Evolutionary conservation across 2,888 invertebrate genomes (phyloP).

Genomic region (Dioctria rufipes): DNA sequence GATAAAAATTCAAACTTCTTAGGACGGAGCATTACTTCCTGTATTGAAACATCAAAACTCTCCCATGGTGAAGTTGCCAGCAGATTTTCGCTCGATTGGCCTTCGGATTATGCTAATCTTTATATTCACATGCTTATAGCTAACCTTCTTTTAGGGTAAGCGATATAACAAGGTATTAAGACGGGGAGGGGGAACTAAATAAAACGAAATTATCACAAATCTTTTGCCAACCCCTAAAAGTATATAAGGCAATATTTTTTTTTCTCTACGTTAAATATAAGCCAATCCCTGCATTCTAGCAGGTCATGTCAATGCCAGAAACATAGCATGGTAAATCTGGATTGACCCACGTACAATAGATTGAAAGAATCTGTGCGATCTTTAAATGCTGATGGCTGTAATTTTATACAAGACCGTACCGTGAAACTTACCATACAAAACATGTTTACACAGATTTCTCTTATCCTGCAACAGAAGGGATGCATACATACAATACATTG

Average conservation of each 20-base stretch:
- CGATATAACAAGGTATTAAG: constrained; percentile 32
- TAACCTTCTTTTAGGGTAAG: constrained; percentile 14
- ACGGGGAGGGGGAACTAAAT: constrained; percentile 20
- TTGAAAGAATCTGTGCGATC: constrained; percentile 18
- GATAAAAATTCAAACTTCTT: not conserved
- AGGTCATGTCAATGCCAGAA: constrained; percentile 26
- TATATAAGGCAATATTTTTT: constrained; percentile 81
- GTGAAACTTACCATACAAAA: constrained; percentile 24
- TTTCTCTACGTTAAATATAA: constrained; percentile 95
- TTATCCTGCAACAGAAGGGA: not conserved
- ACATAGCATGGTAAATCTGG: constrained; percentile 39
- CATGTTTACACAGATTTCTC: constrained; percentile 36
- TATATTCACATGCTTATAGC: constrained; percentile 33
- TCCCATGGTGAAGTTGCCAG: constrained; percentile 26
- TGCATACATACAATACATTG: too few species aligned
- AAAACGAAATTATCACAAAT: constrained; percentile 38
- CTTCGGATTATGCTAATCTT: constrained; percentile 53
- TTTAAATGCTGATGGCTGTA: not conserved
- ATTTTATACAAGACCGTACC: constrained; percentile 8
- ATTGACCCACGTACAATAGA: constrained; percentile 14
- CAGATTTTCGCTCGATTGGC: constrained; percentile 48
- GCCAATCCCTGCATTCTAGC: constrained; percentile 28
- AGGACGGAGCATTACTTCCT: constrained; percentile 20
- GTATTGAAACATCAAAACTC: constrained; percentile 42
- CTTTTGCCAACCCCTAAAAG: constrained; percentile 17